Conservation (phyloP, 2,888 invertebrate species). For the Coronaproctus castanopsis region DNA sequence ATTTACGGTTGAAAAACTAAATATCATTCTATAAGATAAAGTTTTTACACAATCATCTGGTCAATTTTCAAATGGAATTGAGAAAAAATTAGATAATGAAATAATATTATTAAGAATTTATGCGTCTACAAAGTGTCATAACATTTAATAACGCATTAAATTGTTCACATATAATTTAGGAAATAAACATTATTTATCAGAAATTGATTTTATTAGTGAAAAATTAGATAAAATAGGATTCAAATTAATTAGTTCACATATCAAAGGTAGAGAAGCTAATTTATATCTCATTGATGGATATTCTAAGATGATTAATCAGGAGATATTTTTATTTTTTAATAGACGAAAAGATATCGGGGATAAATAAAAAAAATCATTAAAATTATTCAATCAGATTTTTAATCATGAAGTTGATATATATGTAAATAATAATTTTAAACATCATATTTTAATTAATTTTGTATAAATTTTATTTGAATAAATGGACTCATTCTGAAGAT, state of each 20-base stretch:
- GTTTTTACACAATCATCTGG: not conserved
- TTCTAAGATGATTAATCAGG: not conserved
- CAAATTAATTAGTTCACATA: not conserved
- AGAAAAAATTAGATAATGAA: not conserved
- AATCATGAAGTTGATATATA: not conserved
- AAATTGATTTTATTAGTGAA: not conserved
- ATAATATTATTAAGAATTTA: slow-evolving; percentile 3
- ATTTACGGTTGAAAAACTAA: too few relatives aligned
- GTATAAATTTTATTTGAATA: slow-evolving; percentile 1
- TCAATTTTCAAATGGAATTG: not conserved
- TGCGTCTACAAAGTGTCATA: not conserved
- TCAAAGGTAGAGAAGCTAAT: not conserved
- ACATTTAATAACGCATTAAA: not conserved
- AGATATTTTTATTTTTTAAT: not conserved
- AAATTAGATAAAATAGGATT: not conserved
- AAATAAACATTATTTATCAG: not conserved
- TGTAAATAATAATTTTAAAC: not conserved
- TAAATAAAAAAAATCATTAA: not conserved
- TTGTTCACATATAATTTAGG: not conserved
- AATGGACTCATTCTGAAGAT: not conserved
- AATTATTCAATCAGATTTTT: not conserved
- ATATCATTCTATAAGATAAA: not conserved
- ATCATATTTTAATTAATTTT: not conserved
- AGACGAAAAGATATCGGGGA: not conserved
- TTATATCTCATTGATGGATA: slow-evolving; percentile 1